Percentiles rank a stretch among this genome's conserved stretches.
phyloP scores from a whole-genome alignment of 2,888 invertebrate genomes.

The Bellardia bayeri region DNA sequence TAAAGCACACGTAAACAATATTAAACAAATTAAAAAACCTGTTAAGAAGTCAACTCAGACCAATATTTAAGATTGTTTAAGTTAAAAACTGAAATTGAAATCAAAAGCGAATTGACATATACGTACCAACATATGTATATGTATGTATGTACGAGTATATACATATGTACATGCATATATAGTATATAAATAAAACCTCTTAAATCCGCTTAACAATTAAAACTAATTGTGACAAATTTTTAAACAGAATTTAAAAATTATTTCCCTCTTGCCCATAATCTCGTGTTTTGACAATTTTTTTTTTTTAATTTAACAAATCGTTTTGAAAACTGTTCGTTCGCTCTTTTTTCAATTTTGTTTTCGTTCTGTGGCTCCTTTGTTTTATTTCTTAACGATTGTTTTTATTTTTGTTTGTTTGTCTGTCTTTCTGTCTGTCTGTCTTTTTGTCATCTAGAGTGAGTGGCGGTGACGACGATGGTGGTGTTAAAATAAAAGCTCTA shows the following conservation, averaged over 20 bases:
- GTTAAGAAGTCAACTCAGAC: not conserved
- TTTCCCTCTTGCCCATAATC: conserved; percentile 31
- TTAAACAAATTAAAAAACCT: conserved; percentile 9
- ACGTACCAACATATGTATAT: too few species aligned
- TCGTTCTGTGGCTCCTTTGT: conserved; percentile 16
- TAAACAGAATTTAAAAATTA: conserved; percentile 47
- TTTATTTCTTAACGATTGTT: conserved; percentile 30
- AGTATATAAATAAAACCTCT: conserved; percentile 32
- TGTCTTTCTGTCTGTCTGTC: conserved; percentile 15
- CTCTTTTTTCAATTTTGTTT: conserved; percentile 32
- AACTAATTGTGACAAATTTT: conserved; percentile 71
- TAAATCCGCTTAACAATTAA: conserved; percentile 67
- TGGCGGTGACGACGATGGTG: conserved; percentile 14
- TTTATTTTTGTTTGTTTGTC: conserved; percentile 25
- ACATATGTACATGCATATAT: too few species aligned
- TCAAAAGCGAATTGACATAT: not conserved
- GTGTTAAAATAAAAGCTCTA: conserved; percentile 68
- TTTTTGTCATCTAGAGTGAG: conserved; percentile 25
- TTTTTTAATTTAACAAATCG: conserved; percentile 32
- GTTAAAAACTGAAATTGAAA: conserved; percentile 11
- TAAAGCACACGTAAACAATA: not conserved
- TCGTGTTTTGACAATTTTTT: conserved; percentile 41
- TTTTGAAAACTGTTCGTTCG: conserved; percentile 25
- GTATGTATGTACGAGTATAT: not conserved
- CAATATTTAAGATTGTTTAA: conserved; percentile 10